Conservation (phyloP, 1,140 invertebrate species). For the Spodoptera litura region DNA sequence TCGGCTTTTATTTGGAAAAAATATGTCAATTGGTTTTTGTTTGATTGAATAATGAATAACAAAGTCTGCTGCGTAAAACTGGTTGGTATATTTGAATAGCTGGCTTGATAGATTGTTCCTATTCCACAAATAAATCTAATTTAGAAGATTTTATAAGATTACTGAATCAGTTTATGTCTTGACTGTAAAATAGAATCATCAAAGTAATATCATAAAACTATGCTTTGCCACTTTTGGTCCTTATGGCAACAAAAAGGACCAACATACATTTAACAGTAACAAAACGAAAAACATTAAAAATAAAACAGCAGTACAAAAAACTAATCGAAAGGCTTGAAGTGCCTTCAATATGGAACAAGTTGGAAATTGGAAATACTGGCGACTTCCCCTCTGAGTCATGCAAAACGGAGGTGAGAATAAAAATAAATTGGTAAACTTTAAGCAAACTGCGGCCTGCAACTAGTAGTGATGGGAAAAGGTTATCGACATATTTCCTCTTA, state of each 20-base stretch:
- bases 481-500: no score
- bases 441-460: constrained; percentile 46
- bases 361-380: constrained; percentile 61
- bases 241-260: not conserved
- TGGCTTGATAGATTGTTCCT: no score
- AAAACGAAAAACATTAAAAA: constrained; percentile 12
- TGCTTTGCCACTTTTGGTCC: not conserved
- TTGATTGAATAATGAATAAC: constrained; percentile 9
- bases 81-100: not conserved
- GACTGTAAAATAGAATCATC: no score
- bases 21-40: constrained; percentile 14
- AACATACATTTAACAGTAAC: not conserved
- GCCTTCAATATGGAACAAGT: constrained; percentile 58
- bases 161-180: no score
- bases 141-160: no score
- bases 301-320: constrained; percentile 40
- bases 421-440: constrained; percentile 65
- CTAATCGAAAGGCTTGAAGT: constrained; percentile 49
- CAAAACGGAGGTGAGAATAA: constrained; percentile 61
- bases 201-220: not conserved
- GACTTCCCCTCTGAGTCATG: constrained; percentile 56
- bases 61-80: no score
- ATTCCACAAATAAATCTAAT: no score
- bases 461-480: constrained; percentile 14
- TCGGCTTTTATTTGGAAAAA: constrained; percentile 12